Conservation (phyloP, 2,888 invertebrate species). For the Arenicola marina region DNA sequence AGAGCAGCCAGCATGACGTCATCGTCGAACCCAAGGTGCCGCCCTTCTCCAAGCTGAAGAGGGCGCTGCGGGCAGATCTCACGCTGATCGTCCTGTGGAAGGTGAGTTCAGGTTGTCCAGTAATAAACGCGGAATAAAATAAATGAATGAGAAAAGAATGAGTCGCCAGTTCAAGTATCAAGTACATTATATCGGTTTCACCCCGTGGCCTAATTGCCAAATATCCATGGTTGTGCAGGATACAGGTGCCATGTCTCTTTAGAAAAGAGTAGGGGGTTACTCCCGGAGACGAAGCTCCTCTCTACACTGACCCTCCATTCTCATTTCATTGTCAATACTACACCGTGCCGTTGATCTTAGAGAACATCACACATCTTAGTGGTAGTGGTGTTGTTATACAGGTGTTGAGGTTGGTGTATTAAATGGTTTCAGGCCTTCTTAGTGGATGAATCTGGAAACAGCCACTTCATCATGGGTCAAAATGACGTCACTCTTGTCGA, state of each 20-base stretch:
- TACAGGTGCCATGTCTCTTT: too few relatives aligned
- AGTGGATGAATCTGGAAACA: conserved; percentile 66
- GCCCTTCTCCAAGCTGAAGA: conserved; percentile 32
- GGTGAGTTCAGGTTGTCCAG: conserved; percentile 35
- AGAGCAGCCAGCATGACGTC: not conserved
- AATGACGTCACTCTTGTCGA: conserved; percentile 68
- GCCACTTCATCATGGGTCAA: conserved; percentile 71
- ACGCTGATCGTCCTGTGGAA: conserved; percentile 55
- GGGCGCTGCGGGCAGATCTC: conserved; percentile 48
- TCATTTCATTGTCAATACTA: not conserved
- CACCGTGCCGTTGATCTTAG: not conserved
- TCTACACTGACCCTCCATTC: not conserved
- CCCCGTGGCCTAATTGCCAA: too few relatives aligned
- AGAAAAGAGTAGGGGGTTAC: too few relatives aligned
- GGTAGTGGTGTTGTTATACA: not conserved
- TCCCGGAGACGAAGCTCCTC: too few relatives aligned
- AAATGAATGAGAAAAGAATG: too few relatives aligned
- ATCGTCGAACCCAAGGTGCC: not conserved
- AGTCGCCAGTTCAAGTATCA: too few relatives aligned
- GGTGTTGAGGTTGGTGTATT: conserved; percentile 3
- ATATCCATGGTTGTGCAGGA: too few relatives aligned
- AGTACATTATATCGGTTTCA: too few relatives aligned
- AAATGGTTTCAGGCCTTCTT: conserved; percentile 62
- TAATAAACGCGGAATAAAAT: too few relatives aligned
- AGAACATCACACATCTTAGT: not conserved